A percentile compares a stretch with the other conserved stretches of the same genome.
Conservation (phyloP, 1,140 invertebrate genomes). For the Oedothorax gibbosus region DNA sequence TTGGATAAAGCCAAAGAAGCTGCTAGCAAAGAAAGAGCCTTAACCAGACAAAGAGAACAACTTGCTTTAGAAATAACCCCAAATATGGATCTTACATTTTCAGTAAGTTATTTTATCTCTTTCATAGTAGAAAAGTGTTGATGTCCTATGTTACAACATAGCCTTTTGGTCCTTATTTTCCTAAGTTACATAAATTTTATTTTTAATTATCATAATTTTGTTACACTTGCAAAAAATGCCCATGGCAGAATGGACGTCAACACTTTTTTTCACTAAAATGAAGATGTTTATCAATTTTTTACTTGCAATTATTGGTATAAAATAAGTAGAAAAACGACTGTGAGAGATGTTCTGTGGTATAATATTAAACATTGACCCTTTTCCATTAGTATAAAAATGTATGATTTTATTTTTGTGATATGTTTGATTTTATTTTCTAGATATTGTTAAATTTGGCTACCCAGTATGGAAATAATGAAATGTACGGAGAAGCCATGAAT, state of each 20-base stretch:
- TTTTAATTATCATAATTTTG: no score
- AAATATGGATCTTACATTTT: conserved; percentile 94
- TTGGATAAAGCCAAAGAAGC: conserved; percentile 97
- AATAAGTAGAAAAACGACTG: no score
- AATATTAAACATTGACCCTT: background rate
- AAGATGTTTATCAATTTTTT: background rate
- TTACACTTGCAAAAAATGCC: no score
- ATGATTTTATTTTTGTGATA: conserved; percentile 11
- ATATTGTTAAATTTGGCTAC: conserved; percentile 93
- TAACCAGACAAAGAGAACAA: conserved; percentile 93
- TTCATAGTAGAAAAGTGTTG: background rate
- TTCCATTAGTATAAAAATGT: background rate
- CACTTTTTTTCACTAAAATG: conserved; percentile 13
- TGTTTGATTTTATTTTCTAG: conserved; percentile 70
- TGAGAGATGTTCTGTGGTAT: no score
- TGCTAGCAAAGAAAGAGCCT: conserved; percentile 86
- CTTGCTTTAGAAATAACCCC: conserved; percentile 85
- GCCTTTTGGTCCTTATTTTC: no score
- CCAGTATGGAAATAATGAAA: conserved; percentile 93
- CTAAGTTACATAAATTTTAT: background rate
- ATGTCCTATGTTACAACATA: background rate
- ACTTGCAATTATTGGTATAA: no score
- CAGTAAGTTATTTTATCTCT: conserved; percentile 73
- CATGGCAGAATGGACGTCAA: background rate
- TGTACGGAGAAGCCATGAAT: conserved; percentile 95